Evolutionary conservation across 2,113 vertebrate species (phyloP).

Genomic region (Motacilla tschutschensis): DNA sequence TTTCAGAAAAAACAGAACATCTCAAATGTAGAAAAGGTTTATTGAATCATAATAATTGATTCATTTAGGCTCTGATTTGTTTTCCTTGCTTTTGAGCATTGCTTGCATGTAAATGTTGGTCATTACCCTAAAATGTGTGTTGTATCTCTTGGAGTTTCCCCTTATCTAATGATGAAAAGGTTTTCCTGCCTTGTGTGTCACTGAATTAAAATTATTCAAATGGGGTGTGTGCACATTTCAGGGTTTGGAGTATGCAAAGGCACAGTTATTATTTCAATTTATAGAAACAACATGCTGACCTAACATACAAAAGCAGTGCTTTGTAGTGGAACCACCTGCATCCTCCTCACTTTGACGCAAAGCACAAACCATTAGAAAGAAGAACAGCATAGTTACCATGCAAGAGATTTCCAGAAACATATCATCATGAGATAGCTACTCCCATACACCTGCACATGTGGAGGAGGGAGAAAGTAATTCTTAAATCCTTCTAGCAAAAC

Average conservation of each 20-base stretch:
- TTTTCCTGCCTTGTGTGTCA: not conserved
- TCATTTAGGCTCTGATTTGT: not conserved
- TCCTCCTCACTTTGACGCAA: not conserved
- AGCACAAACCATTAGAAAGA: not conserved
- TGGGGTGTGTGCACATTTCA: not conserved
- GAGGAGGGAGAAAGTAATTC: not conserved
- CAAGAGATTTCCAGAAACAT: not conserved
- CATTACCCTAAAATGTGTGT: accelerated
- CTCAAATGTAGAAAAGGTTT: not conserved
- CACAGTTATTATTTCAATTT: not conserved
- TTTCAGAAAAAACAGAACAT: not conserved
- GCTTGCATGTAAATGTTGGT: not conserved
- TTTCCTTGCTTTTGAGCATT: not conserved
- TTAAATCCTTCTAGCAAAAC: not conserved
- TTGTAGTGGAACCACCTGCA: not conserved
- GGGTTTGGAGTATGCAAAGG: not conserved
- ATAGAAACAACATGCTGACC: not conserved
- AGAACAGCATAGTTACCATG: not conserved
- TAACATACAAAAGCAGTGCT: not conserved
- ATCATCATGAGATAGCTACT: not conserved
- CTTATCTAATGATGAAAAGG: not conserved
- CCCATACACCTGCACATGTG: not conserved
- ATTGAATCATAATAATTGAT: not conserved
- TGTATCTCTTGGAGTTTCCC: not conserved
- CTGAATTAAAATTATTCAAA: not conserved